phyloP scores from a whole-genome alignment of 2,113 vertebrate species.

The Ammodytes dubius region DNA sequence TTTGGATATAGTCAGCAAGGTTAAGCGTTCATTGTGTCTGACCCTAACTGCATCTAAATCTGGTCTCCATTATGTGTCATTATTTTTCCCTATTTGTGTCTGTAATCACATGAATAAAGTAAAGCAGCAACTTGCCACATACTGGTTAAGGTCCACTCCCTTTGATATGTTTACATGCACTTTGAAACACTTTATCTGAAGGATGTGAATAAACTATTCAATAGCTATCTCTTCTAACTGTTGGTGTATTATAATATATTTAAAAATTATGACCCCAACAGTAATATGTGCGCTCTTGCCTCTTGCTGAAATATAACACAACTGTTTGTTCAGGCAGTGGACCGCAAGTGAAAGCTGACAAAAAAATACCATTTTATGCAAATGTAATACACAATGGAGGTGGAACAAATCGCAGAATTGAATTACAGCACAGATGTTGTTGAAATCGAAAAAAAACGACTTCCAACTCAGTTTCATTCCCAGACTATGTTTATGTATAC shows the following conservation, averaged over 20 bases:
- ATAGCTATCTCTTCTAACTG: no score
- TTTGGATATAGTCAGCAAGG: conserved; percentile 47
- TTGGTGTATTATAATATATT: no score
- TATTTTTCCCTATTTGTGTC: background rate
- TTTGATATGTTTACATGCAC: no score
- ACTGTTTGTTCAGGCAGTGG: background rate
- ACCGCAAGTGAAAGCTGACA: background rate
- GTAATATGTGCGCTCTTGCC: no score
- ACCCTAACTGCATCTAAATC: background rate
- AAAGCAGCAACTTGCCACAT: no score
- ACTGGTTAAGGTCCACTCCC: no score
- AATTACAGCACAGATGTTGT: background rate
- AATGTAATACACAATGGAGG: background rate
- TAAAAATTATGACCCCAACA: no score
- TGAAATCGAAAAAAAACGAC: background rate
- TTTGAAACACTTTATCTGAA: no score
- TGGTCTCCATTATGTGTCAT: conserved; percentile 21
- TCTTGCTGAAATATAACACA: background rate
- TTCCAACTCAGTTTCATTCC: background rate
- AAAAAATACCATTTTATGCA: background rate
- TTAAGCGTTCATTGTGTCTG: conserved; percentile 36
- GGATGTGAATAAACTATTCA: no score
- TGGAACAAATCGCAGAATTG: background rate
- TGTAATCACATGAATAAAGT: no score
- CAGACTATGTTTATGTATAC: background rate